Percentiles rank a stretch among this genome's conserved stretches.
These are phyloP conservation scores for Marcusenius ussheri DNA, from an alignment of 2,113 vertebrate genomes.

Conservation along the genomic window DNA sequence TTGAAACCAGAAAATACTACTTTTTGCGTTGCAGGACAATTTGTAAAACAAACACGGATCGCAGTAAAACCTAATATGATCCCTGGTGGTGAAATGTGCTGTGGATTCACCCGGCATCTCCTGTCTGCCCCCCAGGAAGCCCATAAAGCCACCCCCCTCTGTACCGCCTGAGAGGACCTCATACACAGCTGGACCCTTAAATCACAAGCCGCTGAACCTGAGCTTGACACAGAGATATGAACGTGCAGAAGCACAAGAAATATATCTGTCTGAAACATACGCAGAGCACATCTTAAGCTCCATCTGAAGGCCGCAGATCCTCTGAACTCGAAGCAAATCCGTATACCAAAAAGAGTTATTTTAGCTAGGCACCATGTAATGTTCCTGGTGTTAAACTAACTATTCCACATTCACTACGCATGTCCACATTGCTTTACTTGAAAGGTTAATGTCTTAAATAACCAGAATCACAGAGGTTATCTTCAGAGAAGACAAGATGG, in stretches of 20 bases:
- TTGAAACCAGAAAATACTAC: background rate
- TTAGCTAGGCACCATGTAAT: background rate
- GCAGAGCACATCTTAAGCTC: background rate
- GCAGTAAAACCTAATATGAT: background rate
- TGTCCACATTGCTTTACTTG: background rate
- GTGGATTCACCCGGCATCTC: background rate
- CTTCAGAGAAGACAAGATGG: background rate
- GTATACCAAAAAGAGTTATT: background rate
- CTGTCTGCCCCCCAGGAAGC: background rate
- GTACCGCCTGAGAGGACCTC: background rate
- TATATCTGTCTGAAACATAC: background rate
- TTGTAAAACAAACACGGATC: background rate
- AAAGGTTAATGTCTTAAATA: background rate
- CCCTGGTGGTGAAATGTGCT: background rate
- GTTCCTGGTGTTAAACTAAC: background rate
- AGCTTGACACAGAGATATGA: background rate
- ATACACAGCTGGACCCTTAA: background rate
- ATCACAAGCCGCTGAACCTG: background rate
- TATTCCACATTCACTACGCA: background rate
- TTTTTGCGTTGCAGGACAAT: background rate
- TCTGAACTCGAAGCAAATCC: background rate
- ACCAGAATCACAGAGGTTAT: background rate
- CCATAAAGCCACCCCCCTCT: background rate
- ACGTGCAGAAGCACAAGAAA: background rate
- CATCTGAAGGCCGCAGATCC: background rate